Evolutionary conservation across 1,140 invertebrate genomes (phyloP).

Genomic region (Diabrotica undecimpunctata): DNA sequence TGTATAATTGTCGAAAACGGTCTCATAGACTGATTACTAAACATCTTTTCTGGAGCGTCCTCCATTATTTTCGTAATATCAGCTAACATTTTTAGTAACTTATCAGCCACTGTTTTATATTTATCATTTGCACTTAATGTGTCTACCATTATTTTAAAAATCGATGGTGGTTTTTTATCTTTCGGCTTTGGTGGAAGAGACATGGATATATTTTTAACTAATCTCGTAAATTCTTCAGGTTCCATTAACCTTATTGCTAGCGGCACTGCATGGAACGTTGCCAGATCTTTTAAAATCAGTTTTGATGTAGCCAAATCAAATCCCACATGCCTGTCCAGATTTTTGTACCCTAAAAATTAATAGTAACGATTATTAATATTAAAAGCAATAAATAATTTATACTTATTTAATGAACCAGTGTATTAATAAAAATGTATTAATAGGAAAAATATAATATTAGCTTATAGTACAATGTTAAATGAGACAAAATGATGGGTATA

Average conservation of each 20-base stretch:
- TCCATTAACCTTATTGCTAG: constrained; percentile 50
- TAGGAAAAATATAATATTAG: too few species aligned
- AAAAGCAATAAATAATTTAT: too few species aligned
- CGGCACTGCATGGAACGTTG: constrained; percentile 53
- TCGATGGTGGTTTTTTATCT: too few species aligned
- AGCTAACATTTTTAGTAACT: constrained; percentile 10
- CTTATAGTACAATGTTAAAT: too few species aligned
- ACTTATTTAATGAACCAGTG: too few species aligned
- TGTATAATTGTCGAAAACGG: constrained; percentile 54
- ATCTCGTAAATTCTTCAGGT: constrained; percentile 31
- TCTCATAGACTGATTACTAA: constrained; percentile 24
- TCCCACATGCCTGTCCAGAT: constrained; percentile 45
- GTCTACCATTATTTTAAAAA: too few species aligned
- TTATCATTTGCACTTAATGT: too few species aligned
- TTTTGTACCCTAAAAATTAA: constrained; percentile 43
- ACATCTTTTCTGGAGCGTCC: not conserved
- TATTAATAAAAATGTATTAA: too few species aligned
- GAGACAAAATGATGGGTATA: too few species aligned
- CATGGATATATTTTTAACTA: too few species aligned
- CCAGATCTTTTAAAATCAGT: constrained; percentile 48
- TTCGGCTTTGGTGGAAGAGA: too few species aligned
- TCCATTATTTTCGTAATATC: not conserved
- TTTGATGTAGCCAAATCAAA: constrained; percentile 49
- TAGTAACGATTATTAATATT: not conserved
- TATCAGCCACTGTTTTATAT: not conserved